Base-by-base conservation (phyloP, 2,888 invertebrate genomes). In the Platerodrilus igneus region DNA sequence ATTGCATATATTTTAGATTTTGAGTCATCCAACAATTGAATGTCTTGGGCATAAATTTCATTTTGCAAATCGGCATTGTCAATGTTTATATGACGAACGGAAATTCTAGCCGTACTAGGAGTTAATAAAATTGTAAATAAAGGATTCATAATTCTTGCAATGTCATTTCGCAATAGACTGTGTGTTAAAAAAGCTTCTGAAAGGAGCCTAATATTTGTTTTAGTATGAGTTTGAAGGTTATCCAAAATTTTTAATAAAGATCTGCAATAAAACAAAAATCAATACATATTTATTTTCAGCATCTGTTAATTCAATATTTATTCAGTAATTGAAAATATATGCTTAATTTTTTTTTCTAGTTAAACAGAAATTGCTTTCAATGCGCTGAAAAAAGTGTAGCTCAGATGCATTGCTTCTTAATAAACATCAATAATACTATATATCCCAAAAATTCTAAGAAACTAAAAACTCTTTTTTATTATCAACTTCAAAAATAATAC, bases 141-240 rank as follows among this genome's bases (percentile, higher is more conserved):
- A 0, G 89, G 87, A 57, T 87, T 86, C 15, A 92, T 74, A 7
- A 92, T 73, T 2, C 88, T 73, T 1, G 82, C 77, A 37, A 89
- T 74, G 59, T 92, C 91, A 8, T 86, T 86, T 18, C 84, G 76
- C 31, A 85, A 69, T 3, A 91, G 69, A 14, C 79, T 76, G 37
- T 83, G 81, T 28, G 83, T 74, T 18, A 91, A 67, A 85, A 91
- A 92, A 14, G 80, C 78, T 51, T 83, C 81, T 0, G 86, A 78
- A 31, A 83, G 72, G 2, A 80, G 67, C 53, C 77, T 76, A 11
- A 80, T 60, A 5, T 79, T 50, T 68, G 78, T 55, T 72, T 76
- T 54, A 70, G 75, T 48, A 70, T 69, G 38, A 73, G 72, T 56
- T 51, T 78, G 76, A 23, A 85, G 67, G 61, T 80, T 79, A 58